Evolutionary conservation across 1,140 invertebrate species (phyloP), one percentile per base, ranked within the genome.

Genomic region (Sitophilus oryzae): DNA sequence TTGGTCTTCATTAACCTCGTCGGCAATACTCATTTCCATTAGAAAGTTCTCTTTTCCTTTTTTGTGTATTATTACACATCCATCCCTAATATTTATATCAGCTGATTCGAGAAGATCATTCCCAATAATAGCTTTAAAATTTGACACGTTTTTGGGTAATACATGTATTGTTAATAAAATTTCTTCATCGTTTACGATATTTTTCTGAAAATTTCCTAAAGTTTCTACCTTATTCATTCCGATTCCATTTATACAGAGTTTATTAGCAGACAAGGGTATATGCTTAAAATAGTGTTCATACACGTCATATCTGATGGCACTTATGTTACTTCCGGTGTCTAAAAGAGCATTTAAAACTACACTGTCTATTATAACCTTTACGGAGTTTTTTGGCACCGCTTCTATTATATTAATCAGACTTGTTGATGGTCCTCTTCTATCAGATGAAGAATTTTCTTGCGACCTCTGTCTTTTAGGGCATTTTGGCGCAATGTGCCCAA

Each of bases 161-260:
- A 47, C 36, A 37, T 47, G 34, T 34, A n/a, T n/a, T n/a, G 15
- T 38, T 15, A 51, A 22, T 2, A 11, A 8, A 14, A 58, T 19
- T 8, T 42, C 37, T 37, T 53, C 56, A 21, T 46, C 35, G 48
- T 58, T 58, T 9, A 52, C n/a, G 10, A 58, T 25, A 2, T 20
- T n/a, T 42, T 47, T 52, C 6, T 23, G 20, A 40, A 58, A 53
- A 41, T 4, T 40, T 20, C 49, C 56, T 20, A 40, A 9, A 4
- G 50, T 52, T 48, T 47, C 15, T 0, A 52, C 30, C 11, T 37
- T 44, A n/a, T 38, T 38, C 23, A 41, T 1, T 43, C 56, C 56
- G 9, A 52, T 38, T 8, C 56, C 56, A 16, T 20, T 11, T 37
- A 52, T 37, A 4, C 4, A 19, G 11, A 52, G 21, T 14, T 14